These are phyloP conservation scores for Sarcophaga bullata DNA, from an alignment of 1,140 invertebrate species.

Conservation along the genomic window DNA sequence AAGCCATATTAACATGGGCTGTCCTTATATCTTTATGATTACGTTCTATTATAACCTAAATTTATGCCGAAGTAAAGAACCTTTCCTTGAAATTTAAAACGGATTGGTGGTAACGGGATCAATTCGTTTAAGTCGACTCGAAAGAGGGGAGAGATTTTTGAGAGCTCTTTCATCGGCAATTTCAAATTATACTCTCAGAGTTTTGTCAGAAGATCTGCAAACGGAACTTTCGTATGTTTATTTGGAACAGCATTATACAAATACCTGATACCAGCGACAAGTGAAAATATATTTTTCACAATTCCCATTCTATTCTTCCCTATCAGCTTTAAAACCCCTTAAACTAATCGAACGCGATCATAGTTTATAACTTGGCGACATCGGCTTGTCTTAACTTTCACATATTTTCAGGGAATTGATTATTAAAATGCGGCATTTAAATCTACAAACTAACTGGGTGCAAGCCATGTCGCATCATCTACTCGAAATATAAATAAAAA, in stretches of 20 bases:
- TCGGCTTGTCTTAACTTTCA: constrained; percentile 84
- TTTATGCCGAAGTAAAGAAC: no score
- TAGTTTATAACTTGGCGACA: constrained; percentile 89
- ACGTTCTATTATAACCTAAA: constrained; percentile 80
- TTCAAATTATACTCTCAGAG: no score
- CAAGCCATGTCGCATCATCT: constrained; percentile 84
- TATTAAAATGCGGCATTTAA: constrained; percentile 77
- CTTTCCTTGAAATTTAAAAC: no score
- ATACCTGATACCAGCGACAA: no score
- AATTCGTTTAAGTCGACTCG: no score
- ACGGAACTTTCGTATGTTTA: no score
- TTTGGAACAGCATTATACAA: no score
- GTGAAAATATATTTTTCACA: no score
- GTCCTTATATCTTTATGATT: constrained; percentile 79
- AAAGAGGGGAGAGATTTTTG: no score
- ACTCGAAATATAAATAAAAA: constrained; percentile 85
- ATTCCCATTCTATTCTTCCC: background rate
- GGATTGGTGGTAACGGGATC: no score
- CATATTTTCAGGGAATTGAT: constrained; percentile 84
- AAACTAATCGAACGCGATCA: constrained; percentile 79
- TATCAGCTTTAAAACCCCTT: constrained; percentile 75
- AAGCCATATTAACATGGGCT: constrained; percentile 79
- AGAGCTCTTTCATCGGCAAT: no score
- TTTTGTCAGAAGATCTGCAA: no score
- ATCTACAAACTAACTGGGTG: constrained; percentile 92